phyloP scores from a whole-genome alignment of 2,113 vertebrate genomes.

The Pluvialis apricaria region DNA sequence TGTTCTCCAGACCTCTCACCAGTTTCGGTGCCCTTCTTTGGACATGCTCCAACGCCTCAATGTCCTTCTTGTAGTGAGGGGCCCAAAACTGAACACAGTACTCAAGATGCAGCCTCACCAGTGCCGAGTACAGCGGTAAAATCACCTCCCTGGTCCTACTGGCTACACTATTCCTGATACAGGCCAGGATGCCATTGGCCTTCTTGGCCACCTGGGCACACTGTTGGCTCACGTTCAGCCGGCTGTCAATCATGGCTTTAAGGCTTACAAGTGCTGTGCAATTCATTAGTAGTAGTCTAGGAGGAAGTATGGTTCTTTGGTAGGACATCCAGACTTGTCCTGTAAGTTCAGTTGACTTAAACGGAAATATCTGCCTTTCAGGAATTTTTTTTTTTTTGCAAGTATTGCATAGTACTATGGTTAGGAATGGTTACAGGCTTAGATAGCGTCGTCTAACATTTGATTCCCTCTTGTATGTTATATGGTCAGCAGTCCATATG shows the following conservation, averaged over 20 bases:
- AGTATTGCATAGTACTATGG: accelerated
- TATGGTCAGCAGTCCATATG: neutral
- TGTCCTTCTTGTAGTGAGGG: too few relatives aligned
- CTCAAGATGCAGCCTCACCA: too few relatives aligned
- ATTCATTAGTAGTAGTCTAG: neutral
- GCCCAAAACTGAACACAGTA: too few relatives aligned
- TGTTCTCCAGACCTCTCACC: too few relatives aligned
- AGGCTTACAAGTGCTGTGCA: neutral
- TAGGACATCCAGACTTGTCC: neutral
- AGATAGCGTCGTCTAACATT: neutral
- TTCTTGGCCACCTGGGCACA: too few relatives aligned
- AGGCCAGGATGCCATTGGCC: too few relatives aligned
- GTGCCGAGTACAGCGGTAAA: too few relatives aligned
- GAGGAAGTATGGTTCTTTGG: neutral
- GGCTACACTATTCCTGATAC: too few relatives aligned
- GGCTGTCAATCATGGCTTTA: neutral
- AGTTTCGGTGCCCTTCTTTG: too few relatives aligned
- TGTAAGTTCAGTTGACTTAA: neutral
- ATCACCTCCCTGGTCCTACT: too few relatives aligned
- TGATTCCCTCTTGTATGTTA: neutral
- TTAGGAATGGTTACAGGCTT: neutral
- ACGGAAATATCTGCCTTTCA: neutral
- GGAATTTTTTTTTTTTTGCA: neutral
- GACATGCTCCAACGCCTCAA: too few relatives aligned
- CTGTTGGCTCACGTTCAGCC: too few relatives aligned